These are phyloP conservation scores for Vulpes lagopus DNA, from an alignment of 2,113 vertebrate genomes.

Conservation along the genomic window DNA sequence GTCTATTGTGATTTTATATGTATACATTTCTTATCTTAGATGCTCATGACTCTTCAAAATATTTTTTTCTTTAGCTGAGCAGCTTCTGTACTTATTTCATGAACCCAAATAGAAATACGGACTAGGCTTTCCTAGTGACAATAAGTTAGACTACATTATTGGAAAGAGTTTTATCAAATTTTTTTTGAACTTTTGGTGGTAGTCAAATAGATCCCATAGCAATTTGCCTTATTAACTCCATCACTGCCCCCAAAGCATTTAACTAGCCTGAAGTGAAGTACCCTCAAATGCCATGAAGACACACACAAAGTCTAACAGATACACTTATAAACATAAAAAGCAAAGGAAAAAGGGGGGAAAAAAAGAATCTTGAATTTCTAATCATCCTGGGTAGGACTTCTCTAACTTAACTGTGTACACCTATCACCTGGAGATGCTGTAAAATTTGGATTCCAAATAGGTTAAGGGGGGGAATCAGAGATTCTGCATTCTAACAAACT, in stretches of 20 bases:
- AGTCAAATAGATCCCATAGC: constrained; percentile 64
- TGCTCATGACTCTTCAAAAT: background rate
- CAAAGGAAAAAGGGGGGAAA: background rate
- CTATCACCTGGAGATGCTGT: background rate
- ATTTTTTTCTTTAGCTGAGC: background rate
- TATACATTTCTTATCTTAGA: constrained; percentile 12
- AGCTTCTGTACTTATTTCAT: constrained; percentile 60
- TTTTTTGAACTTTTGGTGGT: constrained; percentile 66
- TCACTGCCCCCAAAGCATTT: constrained; percentile 49
- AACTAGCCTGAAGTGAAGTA: constrained; percentile 72
- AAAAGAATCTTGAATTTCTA: constrained; percentile 16
- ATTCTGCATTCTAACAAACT: background rate
- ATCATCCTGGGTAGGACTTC: background rate
- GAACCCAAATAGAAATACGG: constrained; percentile 71
- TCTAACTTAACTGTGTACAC: background rate
- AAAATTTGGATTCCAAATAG: background rate
- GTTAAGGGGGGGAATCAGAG: background rate
- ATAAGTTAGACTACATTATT: background rate
- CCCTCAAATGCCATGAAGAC: constrained; percentile 47
- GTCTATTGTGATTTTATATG: background rate
- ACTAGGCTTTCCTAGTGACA: constrained; percentile 79
- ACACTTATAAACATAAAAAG: constrained; percentile 66
- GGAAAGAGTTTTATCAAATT: constrained; percentile 62
- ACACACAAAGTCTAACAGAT: constrained; percentile 51
- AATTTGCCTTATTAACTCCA: constrained; percentile 80